Evolutionary conservation across 2,113 vertebrate genomes (phyloP).

Genomic region (Trochalopteron elliotii): DNA sequence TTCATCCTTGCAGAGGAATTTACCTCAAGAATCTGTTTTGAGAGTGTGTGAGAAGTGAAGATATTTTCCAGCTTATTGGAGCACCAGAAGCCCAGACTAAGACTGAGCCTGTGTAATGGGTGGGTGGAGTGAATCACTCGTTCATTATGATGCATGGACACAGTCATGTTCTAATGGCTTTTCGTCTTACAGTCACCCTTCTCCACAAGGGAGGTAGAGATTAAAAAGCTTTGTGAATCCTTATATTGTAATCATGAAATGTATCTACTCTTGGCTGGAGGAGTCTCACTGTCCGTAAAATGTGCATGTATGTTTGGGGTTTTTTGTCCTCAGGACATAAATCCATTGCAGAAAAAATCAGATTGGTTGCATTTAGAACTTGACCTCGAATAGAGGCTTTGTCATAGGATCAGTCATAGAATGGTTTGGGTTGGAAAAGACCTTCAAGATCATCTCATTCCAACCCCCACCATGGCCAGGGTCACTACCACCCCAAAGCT

Average conservation of each 20-base stretch:
- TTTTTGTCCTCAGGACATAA: background rate
- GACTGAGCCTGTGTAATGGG: background rate
- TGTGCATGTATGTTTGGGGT: background rate
- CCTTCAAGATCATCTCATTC: background rate
- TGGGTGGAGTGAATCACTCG: background rate
- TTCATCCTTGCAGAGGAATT: background rate
- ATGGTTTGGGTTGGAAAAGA: background rate
- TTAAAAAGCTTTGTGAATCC: background rate
- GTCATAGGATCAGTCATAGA: background rate
- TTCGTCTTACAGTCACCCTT: background rate
- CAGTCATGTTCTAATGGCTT: background rate
- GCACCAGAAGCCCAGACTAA: background rate
- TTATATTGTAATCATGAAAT: background rate
- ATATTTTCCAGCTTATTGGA: background rate
- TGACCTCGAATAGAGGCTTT: background rate
- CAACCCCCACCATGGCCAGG: too few species aligned
- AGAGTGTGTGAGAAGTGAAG: background rate
- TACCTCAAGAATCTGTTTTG: background rate
- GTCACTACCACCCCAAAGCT: background rate
- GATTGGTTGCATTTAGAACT: background rate
- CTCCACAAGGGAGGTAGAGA: background rate
- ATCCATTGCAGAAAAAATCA: background rate
- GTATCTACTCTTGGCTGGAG: background rate
- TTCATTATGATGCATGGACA: background rate
- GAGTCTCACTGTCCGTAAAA: background rate